These are phyloP conservation scores for Mirounga angustirostris DNA, from an alignment of 2,113 vertebrate species.

Conservation along the genomic window DNA sequence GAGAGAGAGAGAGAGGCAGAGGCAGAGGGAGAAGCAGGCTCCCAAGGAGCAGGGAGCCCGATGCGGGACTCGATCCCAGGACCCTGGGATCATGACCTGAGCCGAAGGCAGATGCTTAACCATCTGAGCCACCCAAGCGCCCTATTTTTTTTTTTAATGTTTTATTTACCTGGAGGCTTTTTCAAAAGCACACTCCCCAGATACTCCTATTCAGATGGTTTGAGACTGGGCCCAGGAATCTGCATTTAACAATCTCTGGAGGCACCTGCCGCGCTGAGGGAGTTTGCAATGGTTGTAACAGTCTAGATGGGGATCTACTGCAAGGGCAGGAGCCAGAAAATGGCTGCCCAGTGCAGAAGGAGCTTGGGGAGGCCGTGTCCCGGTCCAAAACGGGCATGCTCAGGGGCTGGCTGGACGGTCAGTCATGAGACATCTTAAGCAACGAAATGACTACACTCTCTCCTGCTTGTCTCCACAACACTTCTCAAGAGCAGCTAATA, in stretches of 20 bases:
- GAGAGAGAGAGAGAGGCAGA: too few species aligned
- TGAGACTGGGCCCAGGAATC: not conserved
- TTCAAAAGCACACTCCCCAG: not conserved
- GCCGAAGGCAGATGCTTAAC: too few species aligned
- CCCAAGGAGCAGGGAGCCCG: too few species aligned
- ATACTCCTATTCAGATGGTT: not conserved
- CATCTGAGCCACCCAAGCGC: too few species aligned
- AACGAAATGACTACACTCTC: not conserved
- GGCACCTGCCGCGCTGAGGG: not conserved
- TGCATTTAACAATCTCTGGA: not conserved
- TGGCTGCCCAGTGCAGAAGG: not conserved
- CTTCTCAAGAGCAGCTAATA: not conserved
- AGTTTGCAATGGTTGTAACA: not conserved
- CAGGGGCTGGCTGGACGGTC: not conserved
- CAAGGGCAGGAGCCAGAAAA: not conserved
- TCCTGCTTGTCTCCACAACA: not conserved
- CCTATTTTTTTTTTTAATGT: too few species aligned
- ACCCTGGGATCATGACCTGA: too few species aligned
- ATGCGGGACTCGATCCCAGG: too few species aligned
- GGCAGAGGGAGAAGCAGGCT: too few species aligned
- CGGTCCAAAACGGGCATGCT: not conserved
- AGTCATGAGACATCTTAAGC: not conserved
- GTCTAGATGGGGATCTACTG: not conserved
- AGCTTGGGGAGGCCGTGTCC: accelerated
- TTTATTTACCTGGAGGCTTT: not conserved